phyloP scores from a whole-genome alignment of 2,113 vertebrate species.

The Lophura nycthemera region DNA sequence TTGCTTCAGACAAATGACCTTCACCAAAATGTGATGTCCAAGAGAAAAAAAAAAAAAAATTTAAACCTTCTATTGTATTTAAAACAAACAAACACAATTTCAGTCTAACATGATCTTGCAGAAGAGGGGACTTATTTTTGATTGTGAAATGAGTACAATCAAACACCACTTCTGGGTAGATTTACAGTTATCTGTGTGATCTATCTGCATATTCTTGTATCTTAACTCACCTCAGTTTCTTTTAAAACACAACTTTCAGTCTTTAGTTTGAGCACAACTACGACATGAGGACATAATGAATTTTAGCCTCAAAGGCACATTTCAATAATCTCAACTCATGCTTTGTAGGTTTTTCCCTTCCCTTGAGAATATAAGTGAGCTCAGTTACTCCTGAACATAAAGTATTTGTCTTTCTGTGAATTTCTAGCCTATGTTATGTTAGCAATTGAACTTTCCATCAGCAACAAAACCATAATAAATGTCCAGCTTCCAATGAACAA shows the following conservation, averaged over 20 bases:
- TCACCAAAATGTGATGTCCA: neutral
- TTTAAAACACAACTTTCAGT: neutral
- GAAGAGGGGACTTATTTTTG: neutral
- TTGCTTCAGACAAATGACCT: neutral
- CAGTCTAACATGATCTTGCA: neutral
- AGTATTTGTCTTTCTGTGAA: neutral
- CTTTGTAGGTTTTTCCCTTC: neutral
- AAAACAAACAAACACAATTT: neutral
- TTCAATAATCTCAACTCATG: neutral
- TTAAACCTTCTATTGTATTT: neutral
- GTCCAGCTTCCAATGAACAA: slow-evolving; percentile 13
- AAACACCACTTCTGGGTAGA: neutral
- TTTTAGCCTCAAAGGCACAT: neutral
- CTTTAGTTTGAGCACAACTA: neutral
- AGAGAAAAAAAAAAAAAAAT: neutral
- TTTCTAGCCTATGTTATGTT: neutral
- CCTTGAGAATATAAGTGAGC: neutral
- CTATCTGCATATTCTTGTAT: neutral
- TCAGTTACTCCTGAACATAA: neutral
- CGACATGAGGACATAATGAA: neutral
- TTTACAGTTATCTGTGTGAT: neutral
- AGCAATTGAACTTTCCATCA: slow-evolving; percentile 15
- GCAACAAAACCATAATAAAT: slow-evolving; percentile 30
- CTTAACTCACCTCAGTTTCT: neutral
- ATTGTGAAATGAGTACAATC: neutral